These are phyloP conservation scores for Halictus quadricinctus DNA, from an alignment of 2,888 invertebrate genomes.

Conservation along the genomic window DNA sequence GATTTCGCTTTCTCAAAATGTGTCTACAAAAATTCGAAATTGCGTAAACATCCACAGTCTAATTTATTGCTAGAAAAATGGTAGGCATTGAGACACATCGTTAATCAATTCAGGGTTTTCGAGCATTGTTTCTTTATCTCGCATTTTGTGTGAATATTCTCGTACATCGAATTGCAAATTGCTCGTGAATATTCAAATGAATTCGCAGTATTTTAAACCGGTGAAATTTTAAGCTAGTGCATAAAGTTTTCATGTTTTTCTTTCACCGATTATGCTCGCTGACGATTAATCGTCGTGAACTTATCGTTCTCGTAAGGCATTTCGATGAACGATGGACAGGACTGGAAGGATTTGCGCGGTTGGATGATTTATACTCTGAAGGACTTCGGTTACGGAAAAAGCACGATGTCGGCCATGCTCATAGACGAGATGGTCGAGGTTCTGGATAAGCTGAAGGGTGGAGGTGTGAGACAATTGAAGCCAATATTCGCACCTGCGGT, in stretches of 20 bases:
- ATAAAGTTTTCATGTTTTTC: neutral
- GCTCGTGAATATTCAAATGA: no score
- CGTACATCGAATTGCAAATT: no score
- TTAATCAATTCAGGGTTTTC: no score
- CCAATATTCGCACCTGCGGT: conserved; percentile 84
- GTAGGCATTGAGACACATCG: no score
- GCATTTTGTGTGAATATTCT: no score
- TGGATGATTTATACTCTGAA: conserved; percentile 84
- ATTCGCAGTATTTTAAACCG: no score
- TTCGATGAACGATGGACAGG: conserved; percentile 85
- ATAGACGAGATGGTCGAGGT: conserved; percentile 84
- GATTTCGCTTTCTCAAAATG: no score
- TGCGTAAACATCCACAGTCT: no score
- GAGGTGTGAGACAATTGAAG: conserved; percentile 70
- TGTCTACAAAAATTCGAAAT: no score
- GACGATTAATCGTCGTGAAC: neutral
- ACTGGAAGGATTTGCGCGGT: conserved; percentile 85
- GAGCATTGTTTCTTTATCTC: no score
- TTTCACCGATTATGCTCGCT: neutral
- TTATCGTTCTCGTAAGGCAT: conserved; percentile 82
- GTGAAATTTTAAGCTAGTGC: no score
- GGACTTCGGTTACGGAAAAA: conserved; percentile 84
- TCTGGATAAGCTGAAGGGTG: conserved; percentile 75
- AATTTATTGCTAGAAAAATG: no score
- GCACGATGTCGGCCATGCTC: conserved; percentile 84